Percentiles rank a stretch among this genome's conserved stretches.
Evolutionary conservation across 1,140 invertebrate genomes (phyloP).

Genomic region (Halictus rubicundus): DNA sequence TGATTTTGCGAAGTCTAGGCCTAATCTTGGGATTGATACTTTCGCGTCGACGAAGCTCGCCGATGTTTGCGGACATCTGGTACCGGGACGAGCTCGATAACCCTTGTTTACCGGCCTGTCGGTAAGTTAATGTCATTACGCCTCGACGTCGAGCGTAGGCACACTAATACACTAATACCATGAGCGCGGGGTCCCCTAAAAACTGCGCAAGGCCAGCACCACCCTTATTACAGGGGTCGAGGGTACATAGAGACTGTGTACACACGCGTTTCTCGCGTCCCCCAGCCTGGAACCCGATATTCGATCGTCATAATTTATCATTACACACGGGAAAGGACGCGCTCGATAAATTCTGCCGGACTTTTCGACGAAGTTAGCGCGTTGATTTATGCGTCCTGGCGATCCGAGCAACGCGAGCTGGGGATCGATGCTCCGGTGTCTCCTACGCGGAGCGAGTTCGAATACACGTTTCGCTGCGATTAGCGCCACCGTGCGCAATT

Average conservation of each 20-base stretch:
- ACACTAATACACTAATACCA: not conserved
- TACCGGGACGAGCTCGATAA: not conserved
- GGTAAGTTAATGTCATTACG: slow-evolving; percentile 3
- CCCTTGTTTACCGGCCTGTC: not conserved
- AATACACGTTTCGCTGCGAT: not conserved
- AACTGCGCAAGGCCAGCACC: not conserved
- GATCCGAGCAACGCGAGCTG: not conserved
- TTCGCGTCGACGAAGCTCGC: not conserved
- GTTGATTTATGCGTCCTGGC: slow-evolving; percentile 52
- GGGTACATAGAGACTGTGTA: not conserved
- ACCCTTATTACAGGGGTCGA: not conserved
- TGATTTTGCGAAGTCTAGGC: not conserved
- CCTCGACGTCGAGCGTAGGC: not conserved
- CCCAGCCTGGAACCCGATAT: slow-evolving; percentile 32
- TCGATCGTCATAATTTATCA: slow-evolving; percentile 64
- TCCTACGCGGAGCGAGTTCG: no score
- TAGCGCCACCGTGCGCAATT: no score
- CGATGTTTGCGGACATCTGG: not conserved
- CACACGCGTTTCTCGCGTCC: not conserved
- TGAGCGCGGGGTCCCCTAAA: slow-evolving; percentile 10
- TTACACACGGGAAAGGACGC: slow-evolving; percentile 46
- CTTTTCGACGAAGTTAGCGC: slow-evolving; percentile 29
- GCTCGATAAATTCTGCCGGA: slow-evolving; percentile 52
- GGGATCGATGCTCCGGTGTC: not conserved
- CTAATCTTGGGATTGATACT: not conserved